phyloP scores from a whole-genome alignment of 2,113 vertebrate genomes.

The Alaudala cheleensis region DNA sequence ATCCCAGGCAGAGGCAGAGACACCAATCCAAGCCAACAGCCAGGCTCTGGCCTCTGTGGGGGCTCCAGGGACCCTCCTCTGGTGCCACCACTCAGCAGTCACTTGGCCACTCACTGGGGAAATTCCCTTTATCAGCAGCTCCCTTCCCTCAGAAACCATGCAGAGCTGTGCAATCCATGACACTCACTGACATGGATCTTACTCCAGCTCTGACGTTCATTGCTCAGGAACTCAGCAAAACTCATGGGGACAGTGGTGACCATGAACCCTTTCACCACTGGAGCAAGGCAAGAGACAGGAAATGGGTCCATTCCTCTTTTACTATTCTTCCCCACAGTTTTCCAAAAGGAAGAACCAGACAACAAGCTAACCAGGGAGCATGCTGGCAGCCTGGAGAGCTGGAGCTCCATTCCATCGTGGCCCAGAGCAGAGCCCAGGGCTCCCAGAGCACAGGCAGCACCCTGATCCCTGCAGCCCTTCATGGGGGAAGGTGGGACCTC shows the following conservation, averaged over 20 bases:
- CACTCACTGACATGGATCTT: fast-evolving
- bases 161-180: neutral
- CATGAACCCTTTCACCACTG: neutral
- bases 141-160: neutral
- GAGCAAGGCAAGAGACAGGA: neutral
- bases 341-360: neutral
- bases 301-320: neutral
- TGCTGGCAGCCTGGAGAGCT: neutral
- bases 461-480: fast-evolving
- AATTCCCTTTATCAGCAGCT: neutral
- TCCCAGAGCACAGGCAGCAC: neutral
- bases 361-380: neutral
- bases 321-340: fast-evolving
- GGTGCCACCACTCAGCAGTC: neutral
- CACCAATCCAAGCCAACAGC: neutral
- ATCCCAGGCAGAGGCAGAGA: neutral
- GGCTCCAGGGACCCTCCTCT: neutral
- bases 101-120: neutral
- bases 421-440: neutral
- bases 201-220: neutral
- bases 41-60: fast-evolving
- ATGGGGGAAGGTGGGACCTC: neutral
- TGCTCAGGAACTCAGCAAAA: neutral
- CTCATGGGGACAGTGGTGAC: fast-evolving
- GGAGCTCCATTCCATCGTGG: fast-evolving